Evolutionary conservation across 2,888 invertebrate species (phyloP), one percentile per base, ranked within the genome.

Genomic region (Tanytarsus gracilentus): DNA sequence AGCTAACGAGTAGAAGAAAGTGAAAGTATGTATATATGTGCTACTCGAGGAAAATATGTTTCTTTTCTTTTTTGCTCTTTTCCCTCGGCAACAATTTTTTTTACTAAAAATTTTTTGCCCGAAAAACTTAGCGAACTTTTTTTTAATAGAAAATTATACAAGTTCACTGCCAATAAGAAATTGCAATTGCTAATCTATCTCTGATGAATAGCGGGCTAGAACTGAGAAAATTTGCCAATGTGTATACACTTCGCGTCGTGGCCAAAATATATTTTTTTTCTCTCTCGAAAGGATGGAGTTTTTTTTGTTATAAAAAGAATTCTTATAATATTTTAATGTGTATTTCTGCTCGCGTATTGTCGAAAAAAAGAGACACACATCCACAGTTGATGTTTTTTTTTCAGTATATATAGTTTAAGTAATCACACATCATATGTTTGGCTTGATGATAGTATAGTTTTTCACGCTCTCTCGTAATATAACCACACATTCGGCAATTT

Each of bases 161-260:
- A n/a, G n/a, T n/a, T n/a, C n/a, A n/a, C n/a, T n/a, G n/a, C n/a
- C n/a, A 9, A 7, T 29, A 29, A 40, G 5, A 52, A 49, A 29
- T 21, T 52, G 40, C 29, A 33, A n/a, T 48, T 55, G 39, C 40
- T 55, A 39, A 55, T 62, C 62, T 62, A 61, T 62, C 63, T 56
- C 62, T 53, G 51, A 52, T 62, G 63, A 63, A 61, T 62, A 63
- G 61, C 62, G 63, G 61, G 61, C 52, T 58, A 53, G 50, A 62
- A 63, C 63, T 63, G 61, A 63, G 30, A 29, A 48, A 56, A 58
- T 60, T 18, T 44, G 44, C 44, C 44, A 23, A 26, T 49, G 48
- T 48, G 48, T 44, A 18, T 18, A 44, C 23, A 18, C 16, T 11
- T 18, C 39, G 44, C 27, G 44, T 58, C 58, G 58, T 36, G 30